Conservation (phyloP, 2,113 vertebrate species). For the Alaudala cheleensis region DNA sequence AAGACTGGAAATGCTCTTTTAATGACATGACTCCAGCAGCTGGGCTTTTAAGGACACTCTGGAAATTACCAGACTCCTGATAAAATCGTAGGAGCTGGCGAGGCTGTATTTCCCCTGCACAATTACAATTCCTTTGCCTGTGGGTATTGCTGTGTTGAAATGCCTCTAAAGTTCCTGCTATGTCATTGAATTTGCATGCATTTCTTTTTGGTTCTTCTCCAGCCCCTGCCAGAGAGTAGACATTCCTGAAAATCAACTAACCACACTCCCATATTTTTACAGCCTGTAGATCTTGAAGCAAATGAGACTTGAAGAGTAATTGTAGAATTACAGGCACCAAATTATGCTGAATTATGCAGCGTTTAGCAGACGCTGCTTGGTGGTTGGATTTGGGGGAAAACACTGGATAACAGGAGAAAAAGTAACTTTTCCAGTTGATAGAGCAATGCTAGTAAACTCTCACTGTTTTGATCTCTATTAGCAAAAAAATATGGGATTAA, state of each 20-base stretch:
- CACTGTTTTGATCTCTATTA: background rate
- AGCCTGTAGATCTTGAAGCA: constrained; percentile 55
- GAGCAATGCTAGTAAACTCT: background rate
- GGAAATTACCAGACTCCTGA: constrained; percentile 30
- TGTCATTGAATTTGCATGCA: constrained; percentile 35
- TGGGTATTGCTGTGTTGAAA: constrained; percentile 36
- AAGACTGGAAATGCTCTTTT: background rate
- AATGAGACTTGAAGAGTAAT: constrained; percentile 71
- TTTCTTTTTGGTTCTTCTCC: background rate
- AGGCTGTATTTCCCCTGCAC: background rate
- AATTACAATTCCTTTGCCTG: constrained; percentile 18
- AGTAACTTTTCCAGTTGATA: background rate
- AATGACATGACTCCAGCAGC: constrained; percentile 2
- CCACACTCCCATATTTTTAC: constrained; percentile 36
- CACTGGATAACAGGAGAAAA: background rate
- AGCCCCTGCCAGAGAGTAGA: constrained; percentile 11
- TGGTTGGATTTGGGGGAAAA: background rate
- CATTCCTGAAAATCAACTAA: constrained; percentile 68
- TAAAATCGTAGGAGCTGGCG: constrained; percentile 7
- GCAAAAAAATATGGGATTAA: background rate
- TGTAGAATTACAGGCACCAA: constrained; percentile 56
- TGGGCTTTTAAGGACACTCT: constrained; percentile 53
- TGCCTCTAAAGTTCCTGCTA: background rate
- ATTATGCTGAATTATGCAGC: constrained; percentile 53
- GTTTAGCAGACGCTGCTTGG: background rate